Conservation (phyloP, 2,888 invertebrate species). For the Tubulanus polymorphus region DNA sequence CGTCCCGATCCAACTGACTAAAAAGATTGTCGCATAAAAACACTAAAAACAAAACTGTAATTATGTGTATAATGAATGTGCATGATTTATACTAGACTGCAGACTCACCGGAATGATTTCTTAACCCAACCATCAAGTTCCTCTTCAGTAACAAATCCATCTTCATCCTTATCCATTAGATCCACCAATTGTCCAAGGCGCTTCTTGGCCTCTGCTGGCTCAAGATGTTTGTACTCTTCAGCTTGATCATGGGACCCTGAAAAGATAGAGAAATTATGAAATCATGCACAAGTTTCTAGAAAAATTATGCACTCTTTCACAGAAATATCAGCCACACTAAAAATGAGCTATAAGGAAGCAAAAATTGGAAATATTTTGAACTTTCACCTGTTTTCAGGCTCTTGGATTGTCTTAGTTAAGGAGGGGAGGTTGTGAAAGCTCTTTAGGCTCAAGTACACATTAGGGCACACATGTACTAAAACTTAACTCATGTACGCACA, state of each 20-base stretch:
- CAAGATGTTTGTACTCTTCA: conserved; percentile 82
- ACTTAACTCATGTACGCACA: no score
- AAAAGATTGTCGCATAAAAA: neutral
- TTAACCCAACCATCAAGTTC: conserved; percentile 92
- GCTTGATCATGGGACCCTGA: conserved; percentile 59
- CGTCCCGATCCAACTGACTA: conserved; percentile 60
- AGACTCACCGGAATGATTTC: conserved; percentile 68
- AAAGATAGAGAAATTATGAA: conserved; percentile 4
- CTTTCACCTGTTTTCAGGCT: no score
- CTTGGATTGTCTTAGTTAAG: no score
- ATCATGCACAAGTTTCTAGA: no score
- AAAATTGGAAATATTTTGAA: no score
- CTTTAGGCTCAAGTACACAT: no score
- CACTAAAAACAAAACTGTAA: neutral
- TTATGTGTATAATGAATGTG: neutral
- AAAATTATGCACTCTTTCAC: no score
- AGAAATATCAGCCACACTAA: no score
- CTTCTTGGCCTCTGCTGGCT: conserved; percentile 79
- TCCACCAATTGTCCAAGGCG: conserved; percentile 70
- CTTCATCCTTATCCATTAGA: conserved; percentile 84
- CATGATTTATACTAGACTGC: neutral
- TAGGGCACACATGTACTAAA: no score
- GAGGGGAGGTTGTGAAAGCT: no score
- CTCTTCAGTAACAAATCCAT: conserved; percentile 70
- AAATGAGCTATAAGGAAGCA: no score